These are phyloP conservation scores for Manduca sexta DNA, from an alignment of 1,140 invertebrate species.

Conservation along the genomic window DNA sequence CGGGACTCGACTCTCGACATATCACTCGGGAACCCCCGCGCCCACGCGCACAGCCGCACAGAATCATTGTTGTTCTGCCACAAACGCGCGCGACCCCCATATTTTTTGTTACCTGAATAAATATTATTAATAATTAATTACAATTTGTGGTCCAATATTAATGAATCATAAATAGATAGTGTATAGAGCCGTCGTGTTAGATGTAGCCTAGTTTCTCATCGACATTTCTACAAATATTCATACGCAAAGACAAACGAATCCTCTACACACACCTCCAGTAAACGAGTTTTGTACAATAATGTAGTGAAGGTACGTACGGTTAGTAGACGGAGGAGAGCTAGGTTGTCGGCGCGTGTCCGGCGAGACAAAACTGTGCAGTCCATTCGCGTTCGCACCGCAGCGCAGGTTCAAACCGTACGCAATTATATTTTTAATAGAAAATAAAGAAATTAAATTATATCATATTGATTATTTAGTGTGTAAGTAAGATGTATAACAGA, in stretches of 20 bases:
- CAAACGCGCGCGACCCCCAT: conserved; percentile 41
- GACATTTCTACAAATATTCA: conserved; percentile 30
- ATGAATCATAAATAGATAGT: conserved; percentile 70
- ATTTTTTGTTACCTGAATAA: conserved; percentile 71
- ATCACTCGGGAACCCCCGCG: no score
- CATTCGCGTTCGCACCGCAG: not conserved
- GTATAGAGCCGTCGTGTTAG: conserved; percentile 44
- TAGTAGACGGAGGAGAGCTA: conserved; percentile 10
- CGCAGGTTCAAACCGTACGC: conserved; percentile 8
- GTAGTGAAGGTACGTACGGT: conserved; percentile 16
- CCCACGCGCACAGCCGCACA: no score
- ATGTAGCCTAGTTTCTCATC: conserved; percentile 44
- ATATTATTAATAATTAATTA: conserved; percentile 71
- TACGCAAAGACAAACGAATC: conserved; percentile 35
- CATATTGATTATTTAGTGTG: conserved; percentile 33
- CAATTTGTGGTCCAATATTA: conserved; percentile 71
- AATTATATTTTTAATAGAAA: conserved; percentile 8
- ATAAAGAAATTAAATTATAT: conserved; percentile 49
- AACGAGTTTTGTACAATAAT: conserved; percentile 9
- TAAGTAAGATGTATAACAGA: conserved; percentile 27
- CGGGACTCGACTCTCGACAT: no score
- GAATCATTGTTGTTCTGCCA: not conserved
- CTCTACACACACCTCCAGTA: conserved; percentile 23
- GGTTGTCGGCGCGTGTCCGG: conserved; percentile 20
- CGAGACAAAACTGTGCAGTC: not conserved